These are phyloP conservation scores for Noctua pronuba DNA, from an alignment of 2,888 invertebrate species.

Conservation along the genomic window DNA sequence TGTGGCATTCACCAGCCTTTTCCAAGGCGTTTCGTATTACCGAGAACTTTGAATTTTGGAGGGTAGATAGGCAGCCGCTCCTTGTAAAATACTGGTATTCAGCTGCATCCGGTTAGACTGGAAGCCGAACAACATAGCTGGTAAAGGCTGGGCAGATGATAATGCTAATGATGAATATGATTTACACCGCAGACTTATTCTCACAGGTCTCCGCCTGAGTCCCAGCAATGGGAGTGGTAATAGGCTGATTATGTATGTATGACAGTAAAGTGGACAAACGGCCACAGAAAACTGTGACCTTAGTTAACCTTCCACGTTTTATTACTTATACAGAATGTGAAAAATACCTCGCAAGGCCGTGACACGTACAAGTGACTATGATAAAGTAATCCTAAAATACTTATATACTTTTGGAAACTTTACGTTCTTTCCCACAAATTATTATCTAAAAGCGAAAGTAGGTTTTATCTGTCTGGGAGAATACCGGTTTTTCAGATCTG, in stretches of 20 bases:
- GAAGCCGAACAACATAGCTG: background rate
- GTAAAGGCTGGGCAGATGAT: background rate
- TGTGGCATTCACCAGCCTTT: background rate
- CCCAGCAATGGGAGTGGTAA: background rate
- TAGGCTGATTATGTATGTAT: background rate
- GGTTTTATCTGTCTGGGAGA: slow-evolving; percentile 3
- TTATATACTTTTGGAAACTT: background rate
- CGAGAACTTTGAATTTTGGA: background rate
- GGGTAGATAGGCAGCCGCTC: background rate
- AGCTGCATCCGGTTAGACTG: background rate
- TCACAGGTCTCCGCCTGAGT: background rate
- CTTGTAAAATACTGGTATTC: background rate
- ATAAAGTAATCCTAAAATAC: slow-evolving; percentile 31
- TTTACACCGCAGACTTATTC: background rate
- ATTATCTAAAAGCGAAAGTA: slow-evolving; percentile 25
- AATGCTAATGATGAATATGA: background rate
- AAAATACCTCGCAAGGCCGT: slow-evolving; percentile 34
- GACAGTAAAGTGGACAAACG: background rate
- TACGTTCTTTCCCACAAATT: slow-evolving; percentile 2
- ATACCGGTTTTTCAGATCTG: slow-evolving; percentile 13
- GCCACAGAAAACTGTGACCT: background rate
- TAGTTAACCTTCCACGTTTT: slow-evolving; percentile 1
- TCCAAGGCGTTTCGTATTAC: background rate
- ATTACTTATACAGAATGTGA: slow-evolving; percentile 25
- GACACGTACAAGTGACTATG: slow-evolving; percentile 21